Conservation (phyloP, 2,113 vertebrate species). For the Dipodomys ordii region DNA sequence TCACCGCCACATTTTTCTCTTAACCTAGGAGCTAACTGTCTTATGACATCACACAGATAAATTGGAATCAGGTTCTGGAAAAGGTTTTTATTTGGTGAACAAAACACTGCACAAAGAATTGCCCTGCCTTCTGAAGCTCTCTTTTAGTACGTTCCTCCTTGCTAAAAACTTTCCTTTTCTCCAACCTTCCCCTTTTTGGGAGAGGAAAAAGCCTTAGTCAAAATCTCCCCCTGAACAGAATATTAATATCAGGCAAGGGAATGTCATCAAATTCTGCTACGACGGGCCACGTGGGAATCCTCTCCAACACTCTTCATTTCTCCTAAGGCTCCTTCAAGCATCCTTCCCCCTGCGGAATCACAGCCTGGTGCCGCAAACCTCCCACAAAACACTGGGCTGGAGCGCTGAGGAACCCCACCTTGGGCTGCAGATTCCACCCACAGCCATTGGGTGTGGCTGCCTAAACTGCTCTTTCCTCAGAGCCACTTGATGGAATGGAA, state of each 20-base stretch:
- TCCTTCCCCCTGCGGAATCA: neutral
- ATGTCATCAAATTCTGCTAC: neutral
- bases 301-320: neutral
- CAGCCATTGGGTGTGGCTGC: neutral
- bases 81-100: conserved; percentile 55
- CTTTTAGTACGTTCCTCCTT: neutral
- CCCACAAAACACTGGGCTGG: neutral
- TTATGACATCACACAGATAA: conserved; percentile 32
- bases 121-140: neutral
- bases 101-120: conserved; percentile 24
- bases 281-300: neutral
- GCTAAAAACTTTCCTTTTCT: neutral
- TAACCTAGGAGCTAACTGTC: neutral
- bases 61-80: conserved; percentile 48
- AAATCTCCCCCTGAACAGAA: conserved; percentile 28
- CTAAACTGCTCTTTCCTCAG: conserved; percentile 25
- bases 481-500: conserved; percentile 32
- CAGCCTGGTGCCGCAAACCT: neutral
- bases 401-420: neutral
- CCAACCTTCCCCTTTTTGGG: neutral
- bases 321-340: neutral
- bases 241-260: neutral
- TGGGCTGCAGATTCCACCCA: neutral
- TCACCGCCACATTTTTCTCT: neutral
- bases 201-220: conserved; percentile 50